Evolutionary conservation across 2,113 vertebrate species (phyloP).

Genomic region (Capreolus pygargus): DNA sequence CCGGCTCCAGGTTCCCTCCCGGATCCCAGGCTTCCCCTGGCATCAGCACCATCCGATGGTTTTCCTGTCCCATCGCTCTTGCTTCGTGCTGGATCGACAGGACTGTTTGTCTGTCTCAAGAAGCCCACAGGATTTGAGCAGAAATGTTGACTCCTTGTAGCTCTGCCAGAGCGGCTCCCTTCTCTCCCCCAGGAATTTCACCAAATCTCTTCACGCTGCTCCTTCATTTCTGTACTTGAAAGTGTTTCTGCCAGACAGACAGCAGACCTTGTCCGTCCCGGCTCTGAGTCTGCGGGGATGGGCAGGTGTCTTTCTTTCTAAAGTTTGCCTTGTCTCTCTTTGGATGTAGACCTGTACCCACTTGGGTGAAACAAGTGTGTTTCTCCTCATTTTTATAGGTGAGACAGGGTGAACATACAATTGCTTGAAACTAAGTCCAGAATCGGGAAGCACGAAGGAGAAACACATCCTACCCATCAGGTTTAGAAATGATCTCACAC

Average conservation of each 20-base stretch:
- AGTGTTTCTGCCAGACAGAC: not conserved
- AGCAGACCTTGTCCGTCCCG: not conserved
- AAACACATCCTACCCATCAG: not conserved
- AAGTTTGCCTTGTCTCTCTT: not conserved
- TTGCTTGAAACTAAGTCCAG: not conserved
- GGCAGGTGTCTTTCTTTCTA: not conserved
- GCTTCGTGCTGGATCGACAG: no score
- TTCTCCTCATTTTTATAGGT: not conserved
- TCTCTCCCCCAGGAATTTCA: not conserved
- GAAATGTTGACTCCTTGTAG: not conserved
- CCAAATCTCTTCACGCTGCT: not conserved
- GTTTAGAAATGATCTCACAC: not conserved
- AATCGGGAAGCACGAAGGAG: not conserved
- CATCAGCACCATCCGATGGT: not conserved
- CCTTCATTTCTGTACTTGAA: not conserved
- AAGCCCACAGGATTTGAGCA: not conserved
- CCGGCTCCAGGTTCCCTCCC: not conserved
- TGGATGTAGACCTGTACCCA: accelerated
- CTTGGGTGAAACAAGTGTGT: not conserved
- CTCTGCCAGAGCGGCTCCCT: not conserved
- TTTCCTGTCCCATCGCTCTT: not conserved
- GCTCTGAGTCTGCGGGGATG: not conserved
- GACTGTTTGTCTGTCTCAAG: not conserved
- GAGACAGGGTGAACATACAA: not conserved
- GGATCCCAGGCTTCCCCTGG: no score